phyloP scores from a whole-genome alignment of 1,140 invertebrate genomes.

The Drosophila lowei region DNA sequence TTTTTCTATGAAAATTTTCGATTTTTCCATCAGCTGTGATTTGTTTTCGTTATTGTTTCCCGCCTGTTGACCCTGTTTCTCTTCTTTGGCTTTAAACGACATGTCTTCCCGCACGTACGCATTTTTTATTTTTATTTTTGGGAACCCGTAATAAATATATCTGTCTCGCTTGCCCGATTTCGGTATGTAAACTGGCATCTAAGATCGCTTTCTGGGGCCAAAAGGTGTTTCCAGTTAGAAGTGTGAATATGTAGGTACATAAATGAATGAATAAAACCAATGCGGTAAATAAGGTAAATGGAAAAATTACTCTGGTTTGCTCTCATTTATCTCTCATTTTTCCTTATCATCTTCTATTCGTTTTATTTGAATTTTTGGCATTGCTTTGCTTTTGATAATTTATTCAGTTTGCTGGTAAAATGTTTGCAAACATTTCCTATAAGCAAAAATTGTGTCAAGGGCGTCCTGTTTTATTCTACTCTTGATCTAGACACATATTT shows the following conservation, averaged over 20 bases:
- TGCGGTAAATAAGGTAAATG: too few relatives aligned
- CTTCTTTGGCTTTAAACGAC: slow-evolving; percentile 3
- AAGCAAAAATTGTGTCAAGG: slow-evolving; percentile 63
- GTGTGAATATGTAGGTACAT: too few relatives aligned
- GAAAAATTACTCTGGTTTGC: too few relatives aligned
- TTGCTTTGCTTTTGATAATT: background rate
- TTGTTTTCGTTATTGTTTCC: slow-evolving; percentile 18
- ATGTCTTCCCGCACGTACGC: slow-evolving; percentile 53
- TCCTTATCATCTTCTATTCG: too few relatives aligned
- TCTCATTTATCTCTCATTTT: too few relatives aligned
- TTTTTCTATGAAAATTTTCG: background rate
- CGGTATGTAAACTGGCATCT: background rate
- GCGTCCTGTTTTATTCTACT: slow-evolving; percentile 22
- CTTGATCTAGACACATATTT: slow-evolving; percentile 37
- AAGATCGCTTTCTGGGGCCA: too few relatives aligned
- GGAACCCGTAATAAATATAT: slow-evolving; percentile 4
- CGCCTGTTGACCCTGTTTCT: slow-evolving; percentile 5
- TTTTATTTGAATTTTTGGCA: too few relatives aligned
- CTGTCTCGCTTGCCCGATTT: background rate
- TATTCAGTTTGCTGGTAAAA: background rate
- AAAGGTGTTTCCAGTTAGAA: too few relatives aligned
- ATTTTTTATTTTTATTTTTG: slow-evolving; percentile 3
- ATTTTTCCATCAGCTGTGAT: slow-evolving; percentile 24
- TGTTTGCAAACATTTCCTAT: background rate
- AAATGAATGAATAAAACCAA: too few relatives aligned